Evolutionary conservation across 2,113 vertebrate genomes (phyloP).

Genomic region (Aegotheles bennettii): DNA sequence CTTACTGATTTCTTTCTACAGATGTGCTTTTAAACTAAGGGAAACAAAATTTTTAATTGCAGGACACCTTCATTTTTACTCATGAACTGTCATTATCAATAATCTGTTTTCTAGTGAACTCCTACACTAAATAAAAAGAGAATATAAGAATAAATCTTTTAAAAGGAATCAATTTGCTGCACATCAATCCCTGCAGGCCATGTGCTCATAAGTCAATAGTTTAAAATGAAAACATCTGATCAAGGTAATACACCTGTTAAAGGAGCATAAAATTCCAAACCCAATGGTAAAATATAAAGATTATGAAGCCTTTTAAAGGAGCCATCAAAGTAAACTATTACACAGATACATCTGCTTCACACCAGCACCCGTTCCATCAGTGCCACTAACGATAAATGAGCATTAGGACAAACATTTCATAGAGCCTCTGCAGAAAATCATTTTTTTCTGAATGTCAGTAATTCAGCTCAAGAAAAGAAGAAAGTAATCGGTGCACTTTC

Average conservation of each 20-base stretch:
- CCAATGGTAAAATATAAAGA: slow-evolving; percentile 78
- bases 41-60: slow-evolving; percentile 58
- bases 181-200: slow-evolving; percentile 72
- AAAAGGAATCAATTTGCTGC: slow-evolving; percentile 67
- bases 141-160: slow-evolving; percentile 69
- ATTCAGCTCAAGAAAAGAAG: slow-evolving; percentile 43
- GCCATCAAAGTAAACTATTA: slow-evolving; percentile 77
- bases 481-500: background rate
- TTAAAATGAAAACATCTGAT: slow-evolving; percentile 78
- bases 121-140: slow-evolving; percentile 62
- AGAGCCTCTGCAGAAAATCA: slow-evolving; percentile 38
- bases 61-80: slow-evolving; percentile 35
- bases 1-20: slow-evolving; percentile 3
- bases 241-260: slow-evolving; percentile 76
- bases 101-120: slow-evolving; percentile 36
- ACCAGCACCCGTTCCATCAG: slow-evolving; percentile 59
- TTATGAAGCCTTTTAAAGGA: slow-evolving; percentile 77
- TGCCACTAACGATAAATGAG: slow-evolving; percentile 70
- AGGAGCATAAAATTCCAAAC: slow-evolving; percentile 71
- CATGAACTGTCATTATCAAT: slow-evolving; percentile 56
- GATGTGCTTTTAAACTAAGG: slow-evolving; percentile 11
- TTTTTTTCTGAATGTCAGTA: background rate
- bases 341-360: slow-evolving; percentile 73
- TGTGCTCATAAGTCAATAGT: slow-evolving; percentile 78
- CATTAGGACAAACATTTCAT: slow-evolving; percentile 71